Evolutionary conservation across 2,113 vertebrate genomes (phyloP), one percentile per base, ranked within the genome.

Genomic region (Plectropomus leopardus): DNA sequence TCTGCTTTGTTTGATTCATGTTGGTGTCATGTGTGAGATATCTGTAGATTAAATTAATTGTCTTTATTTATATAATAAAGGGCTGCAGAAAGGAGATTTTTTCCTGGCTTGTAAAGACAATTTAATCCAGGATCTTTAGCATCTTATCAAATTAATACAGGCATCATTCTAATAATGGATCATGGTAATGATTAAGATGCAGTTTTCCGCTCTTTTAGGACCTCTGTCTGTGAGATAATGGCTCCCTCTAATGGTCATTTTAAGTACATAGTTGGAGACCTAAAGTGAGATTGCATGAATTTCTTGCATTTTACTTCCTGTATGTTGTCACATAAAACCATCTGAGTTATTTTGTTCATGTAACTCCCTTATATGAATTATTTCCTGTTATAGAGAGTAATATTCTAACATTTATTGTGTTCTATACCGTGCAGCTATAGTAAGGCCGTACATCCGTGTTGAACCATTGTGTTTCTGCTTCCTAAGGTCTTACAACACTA

Each of bases 211-310:
- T 44, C 3, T 58, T 48, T 63, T 28, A 9, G 23, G 23, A n/a
- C 15, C 47, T 50, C 19, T 24, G 65, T 28, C 45, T 76, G 45
- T 32, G 9, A 75, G 84, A 76, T 76, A 80, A 89, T 59, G 40
- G 86, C 86, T 48, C 92, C 93, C 89, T 92, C 93, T 90, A 60
- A 58, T 83, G 93, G 89, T 14, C 26, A 16, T 32, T 67, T 67
- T 15, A 11, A n/a, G 47, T 55, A 70, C 7, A 65, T 1, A 19
- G 17, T 8, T 16, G 2, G 36, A 59, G 48, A 44, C 16, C 17
- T n/a, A 17, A 11, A 58, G 10, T 23, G n/a, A 60, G 6, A n/a
- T 7, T 11, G 1, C 4, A 36, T 34, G 5, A 14, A n/a, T 42
- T 1, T 24, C 19, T 21, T 67, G 9, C 13, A 15, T 23, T 75